phyloP scores from a whole-genome alignment of 2,113 vertebrate genomes.

The Raja brachyura region DNA sequence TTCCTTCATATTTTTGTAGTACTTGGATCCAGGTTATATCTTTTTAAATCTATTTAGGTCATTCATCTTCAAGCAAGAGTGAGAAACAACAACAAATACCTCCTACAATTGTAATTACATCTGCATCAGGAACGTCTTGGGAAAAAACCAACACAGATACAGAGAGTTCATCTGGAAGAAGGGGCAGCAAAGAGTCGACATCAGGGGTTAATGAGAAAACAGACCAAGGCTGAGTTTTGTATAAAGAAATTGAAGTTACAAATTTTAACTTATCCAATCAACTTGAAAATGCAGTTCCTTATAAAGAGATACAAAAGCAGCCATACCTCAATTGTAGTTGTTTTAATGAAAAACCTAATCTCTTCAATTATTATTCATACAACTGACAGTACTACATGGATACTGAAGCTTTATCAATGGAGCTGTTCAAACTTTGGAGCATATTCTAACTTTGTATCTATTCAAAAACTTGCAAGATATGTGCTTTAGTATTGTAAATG shows the following conservation, averaged over 20 bases:
- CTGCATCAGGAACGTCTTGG: neutral
- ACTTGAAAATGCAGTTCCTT: slow-evolving; percentile 10
- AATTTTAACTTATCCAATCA: neutral
- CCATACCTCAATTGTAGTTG: too few species aligned
- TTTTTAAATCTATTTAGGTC: neutral
- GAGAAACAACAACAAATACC: too few species aligned
- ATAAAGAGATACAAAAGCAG: neutral
- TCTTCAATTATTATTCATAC: neutral
- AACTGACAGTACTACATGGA: neutral
- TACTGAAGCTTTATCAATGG: neutral
- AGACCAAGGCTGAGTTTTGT: neutral
- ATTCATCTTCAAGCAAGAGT: too few species aligned
- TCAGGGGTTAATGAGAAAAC: neutral
- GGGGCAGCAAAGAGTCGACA: neutral
- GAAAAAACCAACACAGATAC: too few species aligned
- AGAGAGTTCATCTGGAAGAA: neutral
- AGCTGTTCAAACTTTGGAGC: neutral
- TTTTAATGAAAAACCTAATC: neutral
- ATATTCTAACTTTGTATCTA: neutral
- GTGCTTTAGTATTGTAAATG: too few species aligned
- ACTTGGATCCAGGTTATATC: neutral
- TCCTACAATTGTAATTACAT: slow-evolving; percentile 14
- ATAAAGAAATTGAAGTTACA: neutral
- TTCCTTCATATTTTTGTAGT: neutral
- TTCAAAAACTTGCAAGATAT: too few species aligned